phyloP scores from a whole-genome alignment of 2,113 vertebrate species.

The Poeciliopsis turrubarensis region DNA sequence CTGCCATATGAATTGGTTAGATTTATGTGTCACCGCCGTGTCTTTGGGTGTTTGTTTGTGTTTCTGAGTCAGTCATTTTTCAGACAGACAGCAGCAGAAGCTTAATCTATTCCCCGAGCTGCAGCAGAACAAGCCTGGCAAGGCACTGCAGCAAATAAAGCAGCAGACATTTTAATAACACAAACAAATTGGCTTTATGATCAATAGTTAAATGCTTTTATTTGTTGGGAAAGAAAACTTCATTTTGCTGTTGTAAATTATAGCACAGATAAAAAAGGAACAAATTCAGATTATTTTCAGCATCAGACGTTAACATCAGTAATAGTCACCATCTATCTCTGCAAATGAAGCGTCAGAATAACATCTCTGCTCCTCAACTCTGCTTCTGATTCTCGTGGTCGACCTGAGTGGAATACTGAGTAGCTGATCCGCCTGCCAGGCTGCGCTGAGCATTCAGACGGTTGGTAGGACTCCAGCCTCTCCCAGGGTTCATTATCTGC shows the following conservation, averaged over 20 bases:
- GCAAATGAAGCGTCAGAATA: conserved; percentile 39
- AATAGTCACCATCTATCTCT: conserved; percentile 17
- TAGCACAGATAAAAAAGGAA: neutral
- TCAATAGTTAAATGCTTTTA: conserved; percentile 12
- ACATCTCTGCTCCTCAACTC: conserved; percentile 36
- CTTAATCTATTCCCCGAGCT: conserved; percentile 28
- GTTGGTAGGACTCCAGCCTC: conserved; percentile 40
- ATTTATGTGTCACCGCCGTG: conserved; percentile 32
- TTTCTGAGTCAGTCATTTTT: conserved; percentile 31
- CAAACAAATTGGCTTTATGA: neutral
- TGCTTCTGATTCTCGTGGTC: conserved; percentile 49
- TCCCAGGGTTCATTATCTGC: conserved; percentile 39
- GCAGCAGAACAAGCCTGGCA: neutral
- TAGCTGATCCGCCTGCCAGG: conserved; percentile 55
- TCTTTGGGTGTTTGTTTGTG: neutral
- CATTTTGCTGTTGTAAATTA: neutral
- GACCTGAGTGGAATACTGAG: conserved; percentile 74
- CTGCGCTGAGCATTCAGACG: conserved; percentile 31
- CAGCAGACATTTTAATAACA: neutral
- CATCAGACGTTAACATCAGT: conserved; percentile 20
- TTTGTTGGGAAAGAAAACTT: neutral
- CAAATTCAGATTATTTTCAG: conserved; percentile 25
- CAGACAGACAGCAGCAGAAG: conserved; percentile 10
- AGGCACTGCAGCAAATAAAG: neutral
- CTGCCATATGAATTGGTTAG: conserved; percentile 29